These are phyloP conservation scores for Drosophila seclusa DNA, from an alignment of 2,888 invertebrate species.

Conservation along the genomic window DNA sequence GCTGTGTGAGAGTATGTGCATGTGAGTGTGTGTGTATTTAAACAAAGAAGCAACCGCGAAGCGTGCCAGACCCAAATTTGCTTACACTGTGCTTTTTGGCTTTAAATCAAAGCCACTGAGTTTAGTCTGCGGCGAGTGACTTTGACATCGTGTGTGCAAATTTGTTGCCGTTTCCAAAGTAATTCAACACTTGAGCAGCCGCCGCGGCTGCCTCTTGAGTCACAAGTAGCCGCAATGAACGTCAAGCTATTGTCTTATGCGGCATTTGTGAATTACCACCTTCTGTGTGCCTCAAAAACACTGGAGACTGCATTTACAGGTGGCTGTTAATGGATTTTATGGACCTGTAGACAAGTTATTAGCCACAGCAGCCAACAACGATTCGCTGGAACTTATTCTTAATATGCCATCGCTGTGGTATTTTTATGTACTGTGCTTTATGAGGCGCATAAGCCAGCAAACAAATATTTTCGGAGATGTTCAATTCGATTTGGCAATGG, in stretches of 20 bases:
- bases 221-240: constrained; percentile 43
- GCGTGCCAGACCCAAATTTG: constrained; percentile 53
- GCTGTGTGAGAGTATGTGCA: not conserved
- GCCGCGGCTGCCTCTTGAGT: constrained; percentile 19
- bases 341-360: constrained; percentile 32
- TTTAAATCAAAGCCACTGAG: constrained; percentile 51
- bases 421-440: constrained; percentile 31
- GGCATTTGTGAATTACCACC: constrained; percentile 41
- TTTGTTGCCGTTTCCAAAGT: constrained; percentile 58
- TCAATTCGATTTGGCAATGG: constrained; percentile 47
- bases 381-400: constrained; percentile 32
- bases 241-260: constrained; percentile 46
- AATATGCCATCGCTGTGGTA: constrained; percentile 4
- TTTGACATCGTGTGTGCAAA: constrained; percentile 73
- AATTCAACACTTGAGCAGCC: constrained; percentile 50
- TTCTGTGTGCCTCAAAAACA: constrained; percentile 15
- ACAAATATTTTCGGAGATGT: constrained; percentile 37
- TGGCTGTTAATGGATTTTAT: constrained; percentile 74
- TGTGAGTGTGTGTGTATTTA: constrained; percentile 3
- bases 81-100: constrained; percentile 39
- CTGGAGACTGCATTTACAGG: constrained; percentile 61
- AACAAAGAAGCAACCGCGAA: constrained; percentile 46
- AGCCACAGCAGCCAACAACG: constrained; percentile 12
- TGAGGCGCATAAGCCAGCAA: constrained; percentile 25
- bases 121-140: constrained; percentile 47